Evolutionary conservation across 1,140 invertebrate genomes (phyloP), one percentile per base, ranked within the genome.

Genomic region (Leptinotarsa lineolata): DNA sequence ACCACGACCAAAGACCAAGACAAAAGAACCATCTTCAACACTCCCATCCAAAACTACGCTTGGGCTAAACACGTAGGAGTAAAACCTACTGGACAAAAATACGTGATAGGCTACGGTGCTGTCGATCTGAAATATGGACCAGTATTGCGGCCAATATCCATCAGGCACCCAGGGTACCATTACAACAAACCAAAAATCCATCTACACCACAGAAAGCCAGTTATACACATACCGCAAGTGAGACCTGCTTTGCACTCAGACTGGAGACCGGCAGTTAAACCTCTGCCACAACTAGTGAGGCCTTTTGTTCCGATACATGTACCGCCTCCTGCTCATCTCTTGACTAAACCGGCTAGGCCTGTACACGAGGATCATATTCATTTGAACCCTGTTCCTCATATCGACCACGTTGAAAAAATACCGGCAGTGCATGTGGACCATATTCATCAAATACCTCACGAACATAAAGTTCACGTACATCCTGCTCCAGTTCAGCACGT

Each of bases 1-100:
- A 21, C 70, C 20, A 59, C 68, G 13, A 54, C 46, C 1, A 83
- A 79, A 65, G 77, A 79, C 54, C 82, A 82, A 65, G 81, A 80
- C 22, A 83, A 83, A 78, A 73, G 82, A 59, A 82, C 81, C 3
- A 75, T 83, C 61, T 82, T 81, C 64, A 66, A 72, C 16, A 45
- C 72, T 12, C 59, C 66, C 13, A n/a, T 64, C 2, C 70, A 73
- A 21, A 75, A 77, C n/a, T 77, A 79, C 69, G 77, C 70, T 20
- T 75, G 76, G 67, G 77, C 78, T 4, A 81, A 80, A 78, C 80
- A 81, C 18, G 72, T 81, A 16, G 74, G 71, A 39, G 24, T 81
- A 15, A 75, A 77, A 71, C 76, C 75, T 16, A 59, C 66, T 6
- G 77, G 78, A 3, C 72, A 68, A n/a, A 81, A 80, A 65, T 78